Evolutionary conservation across 2,888 invertebrate species (phyloP).

Genomic region (Brenthis daphne): DNA sequence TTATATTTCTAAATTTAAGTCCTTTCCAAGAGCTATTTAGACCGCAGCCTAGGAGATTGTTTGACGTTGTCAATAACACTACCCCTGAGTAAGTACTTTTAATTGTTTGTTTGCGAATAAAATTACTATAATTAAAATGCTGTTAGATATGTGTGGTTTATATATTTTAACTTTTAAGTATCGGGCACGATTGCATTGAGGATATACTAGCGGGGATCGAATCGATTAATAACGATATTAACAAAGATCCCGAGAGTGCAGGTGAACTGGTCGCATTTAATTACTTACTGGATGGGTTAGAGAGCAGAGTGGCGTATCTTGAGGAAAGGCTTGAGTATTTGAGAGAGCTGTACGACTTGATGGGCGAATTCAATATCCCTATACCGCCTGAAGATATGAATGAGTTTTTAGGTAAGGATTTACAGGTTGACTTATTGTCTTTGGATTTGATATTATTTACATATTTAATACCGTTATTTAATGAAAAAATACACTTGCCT

Average conservation of each 20-base stretch:
- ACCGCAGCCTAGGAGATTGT: constrained; percentile 87
- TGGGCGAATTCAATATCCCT: constrained; percentile 89
- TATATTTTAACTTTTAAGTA: constrained; percentile 60
- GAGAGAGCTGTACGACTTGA: constrained; percentile 91
- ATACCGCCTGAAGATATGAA: constrained; percentile 87
- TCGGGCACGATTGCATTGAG: constrained; percentile 84
- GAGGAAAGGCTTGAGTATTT: constrained; percentile 90
- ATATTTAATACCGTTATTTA: no score
- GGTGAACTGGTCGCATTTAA: constrained; percentile 88
- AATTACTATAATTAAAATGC: background rate
- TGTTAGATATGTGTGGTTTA: background rate
- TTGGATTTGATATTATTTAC: background rate
- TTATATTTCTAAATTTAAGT: constrained; percentile 86
- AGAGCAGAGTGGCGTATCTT: constrained; percentile 85
- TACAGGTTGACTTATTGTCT: background rate
- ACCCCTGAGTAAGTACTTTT: constrained; percentile 84
- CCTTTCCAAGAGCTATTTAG: constrained; percentile 88
- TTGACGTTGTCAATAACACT: constrained; percentile 83
- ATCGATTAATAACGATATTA: constrained; percentile 84
- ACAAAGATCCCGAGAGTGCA: constrained; percentile 86
- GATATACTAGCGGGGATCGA: constrained; percentile 84
- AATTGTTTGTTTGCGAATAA: background rate
- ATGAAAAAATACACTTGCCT: no score
- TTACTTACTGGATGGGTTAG: constrained; percentile 85
- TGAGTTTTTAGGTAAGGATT: constrained; percentile 75